These are phyloP conservation scores for Sus cebifrons DNA, from an alignment of 2,797 vertebrate species.

Conservation along the genomic window DNA sequence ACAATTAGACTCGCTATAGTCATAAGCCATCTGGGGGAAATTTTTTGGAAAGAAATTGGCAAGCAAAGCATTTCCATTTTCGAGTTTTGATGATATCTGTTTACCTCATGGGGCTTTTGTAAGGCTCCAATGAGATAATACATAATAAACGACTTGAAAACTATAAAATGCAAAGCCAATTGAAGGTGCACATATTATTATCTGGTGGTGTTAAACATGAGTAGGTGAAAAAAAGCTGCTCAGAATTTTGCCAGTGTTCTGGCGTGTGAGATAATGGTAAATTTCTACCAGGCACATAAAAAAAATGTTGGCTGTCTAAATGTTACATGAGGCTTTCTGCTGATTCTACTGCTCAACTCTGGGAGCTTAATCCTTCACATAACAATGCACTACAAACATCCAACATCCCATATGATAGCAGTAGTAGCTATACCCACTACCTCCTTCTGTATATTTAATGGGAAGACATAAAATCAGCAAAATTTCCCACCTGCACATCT, in stretches of 20 bases:
- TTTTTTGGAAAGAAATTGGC: slow-evolving; percentile 77
- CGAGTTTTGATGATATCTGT: slow-evolving; percentile 74
- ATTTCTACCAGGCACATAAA: slow-evolving; percentile 19
- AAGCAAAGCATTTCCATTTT: slow-evolving; percentile 71
- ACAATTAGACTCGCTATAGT: slow-evolving; percentile 78
- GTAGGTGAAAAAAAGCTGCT: slow-evolving; percentile 17
- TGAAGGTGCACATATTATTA: not conserved
- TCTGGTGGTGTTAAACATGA: not conserved
- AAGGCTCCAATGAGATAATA: slow-evolving; percentile 61
- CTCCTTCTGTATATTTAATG: not conserved
- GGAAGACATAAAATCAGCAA: not conserved
- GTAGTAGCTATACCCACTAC: not conserved
- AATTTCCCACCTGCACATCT: not conserved
- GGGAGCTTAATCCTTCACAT: slow-evolving; percentile 20
- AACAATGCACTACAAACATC: not conserved
- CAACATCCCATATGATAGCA: not conserved
- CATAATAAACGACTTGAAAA: slow-evolving; percentile 60
- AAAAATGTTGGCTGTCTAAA: slow-evolving; percentile 11
- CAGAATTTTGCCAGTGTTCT: slow-evolving; percentile 20
- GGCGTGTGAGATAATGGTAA: not conserved
- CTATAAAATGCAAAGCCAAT: slow-evolving; percentile 57
- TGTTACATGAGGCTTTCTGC: not conserved
- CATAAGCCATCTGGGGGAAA: slow-evolving; percentile 79
- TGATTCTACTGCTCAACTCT: slow-evolving; percentile 22
- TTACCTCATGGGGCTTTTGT: slow-evolving; percentile 66